Evolutionary conservation across 1,140 invertebrate species (phyloP).

Genomic region (Coelopa frigida): DNA sequence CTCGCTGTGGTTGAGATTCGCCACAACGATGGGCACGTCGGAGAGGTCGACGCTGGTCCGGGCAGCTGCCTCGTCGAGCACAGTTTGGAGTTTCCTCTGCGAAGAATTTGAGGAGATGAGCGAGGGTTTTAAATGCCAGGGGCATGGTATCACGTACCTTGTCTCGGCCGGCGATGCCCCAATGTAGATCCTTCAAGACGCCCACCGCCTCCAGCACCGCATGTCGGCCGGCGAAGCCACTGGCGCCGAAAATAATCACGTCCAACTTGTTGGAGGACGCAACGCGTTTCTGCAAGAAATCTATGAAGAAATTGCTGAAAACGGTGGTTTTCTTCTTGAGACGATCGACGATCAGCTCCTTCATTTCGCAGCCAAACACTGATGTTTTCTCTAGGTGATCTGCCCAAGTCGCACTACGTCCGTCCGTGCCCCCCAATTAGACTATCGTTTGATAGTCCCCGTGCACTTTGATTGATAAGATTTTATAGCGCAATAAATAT

Average conservation of each 20-base stretch:
- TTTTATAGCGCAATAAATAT: no score
- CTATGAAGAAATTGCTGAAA: no score
- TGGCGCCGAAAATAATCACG: conserved; percentile 69
- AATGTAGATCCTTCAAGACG: conserved; percentile 40
- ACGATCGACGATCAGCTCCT: no score
- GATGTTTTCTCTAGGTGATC: background rate
- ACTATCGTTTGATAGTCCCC: no score
- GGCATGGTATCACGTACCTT: no score
- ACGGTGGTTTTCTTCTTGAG: no score
- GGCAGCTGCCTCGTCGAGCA: conserved; percentile 5
- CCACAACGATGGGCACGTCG: background rate
- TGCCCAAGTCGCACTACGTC: conserved; percentile 1
- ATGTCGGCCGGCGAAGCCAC: conserved; percentile 72
- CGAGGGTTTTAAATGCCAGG: no score
- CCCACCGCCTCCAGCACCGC: conserved; percentile 55
- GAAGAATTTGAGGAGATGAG: background rate
- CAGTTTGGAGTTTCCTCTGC: background rate
- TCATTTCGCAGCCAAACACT: no score
- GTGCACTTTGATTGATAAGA: no score
- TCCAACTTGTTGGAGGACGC: no score
- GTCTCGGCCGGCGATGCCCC: conserved; percentile 16
- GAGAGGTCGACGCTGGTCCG: background rate
- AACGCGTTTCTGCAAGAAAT: no score
- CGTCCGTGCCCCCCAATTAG: no score
- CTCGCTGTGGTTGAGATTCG: conserved; percentile 1